Base-by-base conservation (phyloP, 1,140 invertebrate species). In the Pseudoatta argentina region DNA sequence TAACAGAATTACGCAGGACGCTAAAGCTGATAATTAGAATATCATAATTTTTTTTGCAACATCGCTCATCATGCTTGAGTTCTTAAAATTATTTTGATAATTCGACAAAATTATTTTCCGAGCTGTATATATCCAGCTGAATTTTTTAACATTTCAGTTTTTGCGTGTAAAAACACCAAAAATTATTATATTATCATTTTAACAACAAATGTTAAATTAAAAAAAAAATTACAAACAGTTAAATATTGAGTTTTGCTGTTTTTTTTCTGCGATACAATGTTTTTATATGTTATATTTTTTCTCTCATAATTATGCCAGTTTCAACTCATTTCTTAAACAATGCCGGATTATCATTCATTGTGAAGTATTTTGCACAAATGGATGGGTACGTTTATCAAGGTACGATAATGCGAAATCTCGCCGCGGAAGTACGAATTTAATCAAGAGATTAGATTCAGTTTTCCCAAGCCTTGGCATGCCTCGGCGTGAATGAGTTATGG, bases 381-480 rank as follows among this genome's bases (percentile, higher is more conserved):
- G 27, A 24, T 39, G 76, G 44, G n/a, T 67, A 27, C 14, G 57
- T 64, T 78, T 78, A 63, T 77, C 21, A 27, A 27, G n/a, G 39
- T 6, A 27, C 18, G 61, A 53, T 34, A 78, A 78, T 27, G 27
- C 44, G 10, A 81, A 39, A 69, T 55, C 48, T 79, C 21, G 55
- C 8, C 69, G 55, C 24, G 79, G 57, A 75, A 75, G 55, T 61
- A 83, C 51, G 55, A 73, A 48, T 83, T 83, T 83, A 83, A 83
- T 83, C 79, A 75, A 75, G 69, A 83, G 79, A 83, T 83, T 83
- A 75, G 55, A 83, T 83, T 75, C 69, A 83, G 79, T 75, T 83
- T 83, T 83, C 79, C 51, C 69, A 83, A 63, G 79, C 79, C 66
- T 44, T 24, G 66, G 53, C 64, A 69, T 72, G 51, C 24, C 55